Evolutionary conservation across 2,797 vertebrate genomes (phyloP).

Genomic region (Platalea minor): DNA sequence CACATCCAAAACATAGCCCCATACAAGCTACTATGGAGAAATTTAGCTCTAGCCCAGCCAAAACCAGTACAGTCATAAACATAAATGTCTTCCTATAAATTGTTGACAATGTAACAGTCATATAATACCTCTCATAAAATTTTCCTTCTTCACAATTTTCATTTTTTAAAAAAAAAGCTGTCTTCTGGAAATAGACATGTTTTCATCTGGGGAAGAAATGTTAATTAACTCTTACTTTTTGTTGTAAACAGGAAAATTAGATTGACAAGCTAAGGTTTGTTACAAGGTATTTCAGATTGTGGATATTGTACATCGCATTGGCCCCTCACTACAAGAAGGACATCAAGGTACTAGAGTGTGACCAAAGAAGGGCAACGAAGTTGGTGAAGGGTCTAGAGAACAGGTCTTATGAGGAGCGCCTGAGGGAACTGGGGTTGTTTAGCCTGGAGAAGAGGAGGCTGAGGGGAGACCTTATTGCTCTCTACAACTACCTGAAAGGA

Average conservation of each 20-base stretch:
- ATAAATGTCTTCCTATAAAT: neutral
- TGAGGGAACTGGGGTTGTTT: too few species aligned
- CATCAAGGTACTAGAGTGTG: too few species aligned
- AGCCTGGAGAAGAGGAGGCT: too few species aligned
- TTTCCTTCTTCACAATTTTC: neutral
- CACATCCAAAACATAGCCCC: neutral
- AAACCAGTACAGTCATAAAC: neutral
- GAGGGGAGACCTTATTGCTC: too few species aligned
- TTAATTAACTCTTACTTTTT: neutral
- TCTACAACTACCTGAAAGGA: too few species aligned
- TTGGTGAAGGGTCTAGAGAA: too few species aligned
- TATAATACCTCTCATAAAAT: neutral
- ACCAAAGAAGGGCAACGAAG: too few species aligned
- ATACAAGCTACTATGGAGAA: neutral
- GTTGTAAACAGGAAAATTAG: neutral
- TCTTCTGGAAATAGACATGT: neutral
- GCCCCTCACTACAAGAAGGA: too few species aligned
- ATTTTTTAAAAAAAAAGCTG: neutral
- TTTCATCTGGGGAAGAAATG: neutral
- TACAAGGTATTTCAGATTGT: neutral
- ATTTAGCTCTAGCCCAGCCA: neutral
- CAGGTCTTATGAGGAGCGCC: too few species aligned
- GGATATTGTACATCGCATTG: neutral
- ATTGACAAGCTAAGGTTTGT: neutral
- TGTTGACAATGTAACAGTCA: neutral